These are phyloP conservation scores for Dicaeum eximium DNA, from an alignment of 2,113 vertebrate species.

Conservation along the genomic window DNA sequence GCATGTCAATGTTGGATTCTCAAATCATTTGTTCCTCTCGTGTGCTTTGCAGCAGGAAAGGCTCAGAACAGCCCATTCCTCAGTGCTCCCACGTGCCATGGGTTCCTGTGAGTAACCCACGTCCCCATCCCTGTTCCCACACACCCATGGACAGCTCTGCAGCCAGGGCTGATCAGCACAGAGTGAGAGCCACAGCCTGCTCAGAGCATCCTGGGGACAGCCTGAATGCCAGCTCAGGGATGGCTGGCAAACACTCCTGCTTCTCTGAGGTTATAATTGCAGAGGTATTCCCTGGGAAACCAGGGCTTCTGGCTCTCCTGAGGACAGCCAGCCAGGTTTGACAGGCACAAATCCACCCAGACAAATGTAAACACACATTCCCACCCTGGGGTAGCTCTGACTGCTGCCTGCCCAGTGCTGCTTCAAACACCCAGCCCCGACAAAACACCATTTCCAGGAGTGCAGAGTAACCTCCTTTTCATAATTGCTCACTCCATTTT, in stretches of 20 bases:
- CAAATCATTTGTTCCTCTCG: background rate
- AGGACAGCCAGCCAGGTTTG: background rate
- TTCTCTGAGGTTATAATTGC: background rate
- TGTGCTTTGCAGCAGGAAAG: background rate
- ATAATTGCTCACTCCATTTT: constrained; percentile 51
- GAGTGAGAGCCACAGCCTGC: background rate
- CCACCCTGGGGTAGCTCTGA: background rate
- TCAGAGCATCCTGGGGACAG: background rate
- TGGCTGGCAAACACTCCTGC: rapidly evolving
- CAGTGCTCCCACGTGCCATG: background rate
- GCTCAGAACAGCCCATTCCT: background rate
- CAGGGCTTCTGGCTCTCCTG: background rate
- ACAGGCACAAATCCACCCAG: background rate
- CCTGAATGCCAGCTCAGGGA: background rate
- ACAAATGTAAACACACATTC: background rate
- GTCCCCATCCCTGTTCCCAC: background rate
- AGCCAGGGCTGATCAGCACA: background rate
- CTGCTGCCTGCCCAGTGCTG: background rate
- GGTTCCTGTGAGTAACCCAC: rapidly evolving
- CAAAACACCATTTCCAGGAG: constrained; percentile 14
- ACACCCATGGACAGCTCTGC: background rate
- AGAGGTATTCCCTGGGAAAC: background rate
- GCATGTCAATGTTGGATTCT: background rate
- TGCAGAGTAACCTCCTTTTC: constrained; percentile 24
- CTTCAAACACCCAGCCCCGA: background rate